Base-by-base conservation (phyloP, 2,888 invertebrate species). In the Muscina levida region DNA sequence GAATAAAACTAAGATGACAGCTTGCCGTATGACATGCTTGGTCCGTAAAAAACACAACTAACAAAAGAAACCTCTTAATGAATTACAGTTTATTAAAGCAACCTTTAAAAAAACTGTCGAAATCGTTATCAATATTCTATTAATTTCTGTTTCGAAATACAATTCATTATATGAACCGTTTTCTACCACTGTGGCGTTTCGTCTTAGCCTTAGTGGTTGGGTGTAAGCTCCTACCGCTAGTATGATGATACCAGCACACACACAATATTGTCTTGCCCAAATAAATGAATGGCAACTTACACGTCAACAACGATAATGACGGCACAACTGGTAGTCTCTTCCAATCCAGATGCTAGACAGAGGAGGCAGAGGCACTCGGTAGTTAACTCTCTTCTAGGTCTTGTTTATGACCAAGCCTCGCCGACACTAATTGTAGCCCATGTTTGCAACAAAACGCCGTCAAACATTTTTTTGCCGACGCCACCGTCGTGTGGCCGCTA, bases 241-340 rank as follows among this genome's bases (percentile, higher is more conserved):
- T n/a, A n/a, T n/a, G n/a, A n/a, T n/a, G n/a, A n/a, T n/a, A n/a
- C 31, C 31, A 85, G 84, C 83, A 84, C 83, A 84, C 59, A 75
- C 75, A 76, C n/a, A n/a, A n/a, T n/a, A n/a, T n/a, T n/a, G 79
- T 79, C 75, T 72, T 70, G 68, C 53, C 67, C 53, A 76, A 79
- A 76, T 26, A 66, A 75, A 72, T 79, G 75, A 68, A 57, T 72
- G 72, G 53, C 72, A 79, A 68, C 46, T 56, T 68, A 62, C 53
- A 65, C 68, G 72, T 62, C 72, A 79, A 65, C 65, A 76, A 72
- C 68, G 65, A 76, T 72, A 76, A 72, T 79, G 68, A 59, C 5
- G 59, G 48, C 48, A 72, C 4, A 72, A 68, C 51, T 22, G 67
- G 26, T n/a, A n/a, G n/a, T n/a, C n/a, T n/a, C n/a, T n/a, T n/a